A percentile compares a stretch with the other conserved stretches of the same genome.
These are phyloP conservation scores for Neotoma lepida DNA, from an alignment of 2,113 vertebrate species.

Conservation along the genomic window DNA sequence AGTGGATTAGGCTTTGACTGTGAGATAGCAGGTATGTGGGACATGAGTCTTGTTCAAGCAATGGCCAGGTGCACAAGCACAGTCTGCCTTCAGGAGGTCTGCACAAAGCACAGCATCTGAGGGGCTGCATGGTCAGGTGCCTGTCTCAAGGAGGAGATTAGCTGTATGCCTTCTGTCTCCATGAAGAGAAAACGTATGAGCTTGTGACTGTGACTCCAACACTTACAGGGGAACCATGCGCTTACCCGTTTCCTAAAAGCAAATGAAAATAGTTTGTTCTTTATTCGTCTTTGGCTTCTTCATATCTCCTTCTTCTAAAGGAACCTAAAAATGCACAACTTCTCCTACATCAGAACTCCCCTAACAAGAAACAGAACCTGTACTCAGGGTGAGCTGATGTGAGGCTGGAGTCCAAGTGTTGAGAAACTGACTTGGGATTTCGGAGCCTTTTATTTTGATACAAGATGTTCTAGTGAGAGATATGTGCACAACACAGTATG, in stretches of 20 bases:
- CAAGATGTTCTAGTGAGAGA: neutral
- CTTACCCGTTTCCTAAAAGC: conserved; percentile 51
- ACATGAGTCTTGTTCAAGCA: conserved; percentile 4
- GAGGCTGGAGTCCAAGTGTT: neutral
- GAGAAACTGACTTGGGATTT: neutral
- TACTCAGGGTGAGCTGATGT: neutral
- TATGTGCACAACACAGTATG: neutral
- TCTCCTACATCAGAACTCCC: conserved; percentile 37
- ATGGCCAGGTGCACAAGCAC: neutral
- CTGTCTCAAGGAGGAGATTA: neutral
- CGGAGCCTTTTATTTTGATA: neutral
- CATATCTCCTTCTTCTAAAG: conserved; percentile 62
- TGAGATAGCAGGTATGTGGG: neutral
- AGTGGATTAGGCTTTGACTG: neutral
- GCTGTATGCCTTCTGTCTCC: neutral
- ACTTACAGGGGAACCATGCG: neutral
- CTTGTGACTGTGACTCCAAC: neutral
- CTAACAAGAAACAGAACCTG: conserved; percentile 7
- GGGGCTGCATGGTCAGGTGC: neutral
- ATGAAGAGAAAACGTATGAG: neutral
- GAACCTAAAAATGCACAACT: conserved; percentile 60
- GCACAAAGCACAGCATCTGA: neutral
- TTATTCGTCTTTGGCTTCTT: conserved; percentile 66
- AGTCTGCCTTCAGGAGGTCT: neutral
- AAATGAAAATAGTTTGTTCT: conserved; percentile 48